Base-by-base conservation (phyloP, 2,797 vertebrate species). In the Thaleichthys pacificus region DNA sequence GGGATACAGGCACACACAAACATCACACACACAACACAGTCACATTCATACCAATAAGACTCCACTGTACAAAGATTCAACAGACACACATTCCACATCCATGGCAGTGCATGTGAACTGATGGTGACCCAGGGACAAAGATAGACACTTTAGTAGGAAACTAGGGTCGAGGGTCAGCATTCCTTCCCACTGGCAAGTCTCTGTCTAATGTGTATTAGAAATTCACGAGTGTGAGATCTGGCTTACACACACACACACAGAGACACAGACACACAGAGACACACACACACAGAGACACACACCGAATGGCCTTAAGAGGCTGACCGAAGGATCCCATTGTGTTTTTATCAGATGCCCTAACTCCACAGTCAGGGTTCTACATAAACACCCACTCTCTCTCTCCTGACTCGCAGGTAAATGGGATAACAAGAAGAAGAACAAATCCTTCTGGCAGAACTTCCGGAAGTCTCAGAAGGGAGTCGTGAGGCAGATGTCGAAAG, bases 401-500 rank as follows among this genome's bases (percentile, higher is more conserved):
- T 60, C n/a, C 11, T 15, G n/a, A 32, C 47, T 75, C 72, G 42
- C 70, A 99, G 97, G 97, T 78, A 99, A 97, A 93, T 94, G 94
- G 93, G 97, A 99, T 86, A 95, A 94, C 89, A 99, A 97, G 90
- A 99, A 98, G 93, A 99, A 99, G 88, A 99, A 97, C 80, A 99
- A 97, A 85, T 97, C 96, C 72, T 99, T 99, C 85, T 99, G 97
- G 97, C 97, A 97, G 88, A 97, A 98, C 91, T 99, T 99, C 82
- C 94, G 96, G 78, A 99, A 98, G 90, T 94, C 95, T 70, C 96
- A 94, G 86, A 97, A 98, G 89, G 94, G 95, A 58, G 89, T 96
- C 75, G 91, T 93, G 88, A 94, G 96, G 11, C 97, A 98, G 88
- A 92, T 95, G 54, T 97, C 96, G 19, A 99, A 97, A 98, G 97